These are phyloP conservation scores for Hypsibius dujardini DNA, from an alignment of 1,140 invertebrate genomes.

Conservation along the genomic window DNA sequence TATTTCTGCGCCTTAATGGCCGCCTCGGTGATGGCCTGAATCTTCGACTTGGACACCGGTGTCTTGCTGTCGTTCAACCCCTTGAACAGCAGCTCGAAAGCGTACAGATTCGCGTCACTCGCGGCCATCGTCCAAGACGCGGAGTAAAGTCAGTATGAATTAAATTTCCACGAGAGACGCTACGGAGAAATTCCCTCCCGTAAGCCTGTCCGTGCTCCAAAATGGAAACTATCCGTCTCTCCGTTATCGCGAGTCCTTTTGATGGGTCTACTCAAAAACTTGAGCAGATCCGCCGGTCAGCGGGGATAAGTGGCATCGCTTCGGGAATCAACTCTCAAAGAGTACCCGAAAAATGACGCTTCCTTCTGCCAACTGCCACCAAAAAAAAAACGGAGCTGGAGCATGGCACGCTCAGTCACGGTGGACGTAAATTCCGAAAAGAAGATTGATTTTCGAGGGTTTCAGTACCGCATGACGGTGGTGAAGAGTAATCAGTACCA, in stretches of 20 bases:
- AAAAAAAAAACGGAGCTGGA: too few species aligned
- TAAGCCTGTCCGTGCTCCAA: not conserved
- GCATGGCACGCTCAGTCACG: too few species aligned
- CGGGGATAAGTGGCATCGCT: not conserved
- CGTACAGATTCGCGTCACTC: not conserved
- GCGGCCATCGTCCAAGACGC: constrained; percentile 6
- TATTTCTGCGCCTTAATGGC: constrained; percentile 97
- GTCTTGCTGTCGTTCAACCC: constrained; percentile 82
- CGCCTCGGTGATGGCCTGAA: constrained; percentile 83
- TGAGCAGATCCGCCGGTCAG: not conserved
- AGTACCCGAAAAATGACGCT: too few species aligned
- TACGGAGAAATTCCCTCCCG: not conserved
- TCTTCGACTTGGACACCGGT: constrained; percentile 95
- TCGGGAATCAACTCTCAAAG: not conserved
- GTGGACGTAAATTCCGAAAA: too few species aligned
- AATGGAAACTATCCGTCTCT: not conserved
- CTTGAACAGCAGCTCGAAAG: constrained; percentile 3
- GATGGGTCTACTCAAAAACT: too few species aligned
- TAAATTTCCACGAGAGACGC: too few species aligned
- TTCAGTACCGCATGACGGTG: too few species aligned
- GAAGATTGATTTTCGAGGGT: too few species aligned
- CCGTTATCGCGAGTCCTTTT: too few species aligned
- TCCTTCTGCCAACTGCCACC: too few species aligned
- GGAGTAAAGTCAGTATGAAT: not conserved
- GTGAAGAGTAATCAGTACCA: too few species aligned